These are phyloP conservation scores for Candidula unifasciata DNA, from an alignment of 2,888 invertebrate species.

Conservation along the genomic window DNA sequence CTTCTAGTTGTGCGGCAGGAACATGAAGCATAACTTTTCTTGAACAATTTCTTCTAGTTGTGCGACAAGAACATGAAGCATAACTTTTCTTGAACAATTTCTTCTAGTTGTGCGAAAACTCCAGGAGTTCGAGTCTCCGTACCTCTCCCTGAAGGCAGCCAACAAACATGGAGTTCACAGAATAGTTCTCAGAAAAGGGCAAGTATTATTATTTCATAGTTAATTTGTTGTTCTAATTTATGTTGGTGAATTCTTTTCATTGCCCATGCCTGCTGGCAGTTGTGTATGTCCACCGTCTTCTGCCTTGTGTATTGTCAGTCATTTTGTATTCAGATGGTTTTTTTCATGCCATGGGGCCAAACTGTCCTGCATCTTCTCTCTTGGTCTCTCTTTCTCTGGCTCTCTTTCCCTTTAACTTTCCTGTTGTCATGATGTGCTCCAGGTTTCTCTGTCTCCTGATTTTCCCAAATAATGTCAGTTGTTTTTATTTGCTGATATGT, in stretches of 20 bases:
- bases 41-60: too few species aligned
- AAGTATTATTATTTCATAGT: not conserved
- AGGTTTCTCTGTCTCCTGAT: too few species aligned
- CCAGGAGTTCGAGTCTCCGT: constrained; percentile 97
- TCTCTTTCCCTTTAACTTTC: too few species aligned
- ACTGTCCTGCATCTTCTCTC: too few species aligned
- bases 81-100: not conserved
- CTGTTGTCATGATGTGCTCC: too few species aligned
- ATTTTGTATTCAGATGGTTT: too few species aligned
- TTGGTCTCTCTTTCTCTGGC: too few species aligned
- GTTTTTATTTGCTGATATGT: too few species aligned
- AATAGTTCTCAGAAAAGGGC: constrained; percentile 92
- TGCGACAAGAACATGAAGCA: not conserved
- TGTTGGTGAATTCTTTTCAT: not conserved
- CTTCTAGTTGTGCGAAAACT: constrained; percentile 88
- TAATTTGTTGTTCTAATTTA: not conserved
- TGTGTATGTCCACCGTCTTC: not conserved
- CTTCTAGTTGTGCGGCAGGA: not conserved
- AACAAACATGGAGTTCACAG: constrained; percentile 83
- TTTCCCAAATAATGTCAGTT: too few species aligned
- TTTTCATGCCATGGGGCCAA: too few species aligned
- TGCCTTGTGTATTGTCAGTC: too few species aligned
- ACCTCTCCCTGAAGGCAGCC: constrained; percentile 91
- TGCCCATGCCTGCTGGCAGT: not conserved
- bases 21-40: too few species aligned